phyloP scores from a whole-genome alignment of 2,113 vertebrate species.

The Mus musculus region GRCm39 chr6:94750001-94750500 shows the following conservation, averaged over 20 bases:
- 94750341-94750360: constrained; percentile 56
- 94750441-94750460: constrained; percentile 85
- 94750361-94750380: constrained; percentile 28
- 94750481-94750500: constrained; percentile 88
- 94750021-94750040: constrained; percentile 72
- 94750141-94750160: constrained; percentile 81
- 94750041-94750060: constrained; percentile 72
- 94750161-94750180: constrained; percentile 73
- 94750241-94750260: constrained; percentile 52
- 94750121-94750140: constrained; percentile 76
- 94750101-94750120: constrained; percentile 77
- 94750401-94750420: constrained; percentile 81
- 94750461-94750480: constrained; percentile 86
- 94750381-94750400: constrained; percentile 85
- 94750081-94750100: constrained; percentile 80
- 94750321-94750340: constrained; percentile 66
- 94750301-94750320: constrained; percentile 72
- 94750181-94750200: background rate
- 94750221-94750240: constrained; percentile 67
- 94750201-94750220: constrained; percentile 72
- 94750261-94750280: constrained; percentile 75
- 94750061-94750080: constrained; percentile 73
- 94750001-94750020: constrained; percentile 61
- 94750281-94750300: constrained; percentile 57
- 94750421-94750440: constrained; percentile 80